Percentiles rank a stretch among this genome's conserved stretches.
Conservation (phyloP, 2,888 invertebrate genomes). For the Aethes cnicana region DNA sequence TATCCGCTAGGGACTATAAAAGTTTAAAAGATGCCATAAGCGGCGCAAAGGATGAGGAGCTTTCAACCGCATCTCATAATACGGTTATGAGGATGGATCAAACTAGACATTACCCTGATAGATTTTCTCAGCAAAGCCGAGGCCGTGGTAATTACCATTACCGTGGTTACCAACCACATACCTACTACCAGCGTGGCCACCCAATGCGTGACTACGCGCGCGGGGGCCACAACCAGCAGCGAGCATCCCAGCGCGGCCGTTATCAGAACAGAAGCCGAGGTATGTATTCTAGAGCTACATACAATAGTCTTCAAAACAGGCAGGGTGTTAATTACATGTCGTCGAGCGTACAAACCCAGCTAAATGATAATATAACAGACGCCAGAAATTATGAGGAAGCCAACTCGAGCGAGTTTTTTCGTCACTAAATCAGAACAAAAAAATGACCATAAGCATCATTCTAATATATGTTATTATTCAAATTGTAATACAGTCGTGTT, state of each 20-base stretch:
- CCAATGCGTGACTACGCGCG: neutral
- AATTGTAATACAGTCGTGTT: neutral
- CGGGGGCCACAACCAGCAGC: neutral
- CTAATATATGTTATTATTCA: neutral
- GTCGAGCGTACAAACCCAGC: neutral
- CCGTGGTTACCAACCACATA: neutral
- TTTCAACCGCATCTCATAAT: neutral
- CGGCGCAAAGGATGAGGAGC: neutral
- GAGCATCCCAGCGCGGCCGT: neutral
- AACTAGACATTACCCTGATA: neutral
- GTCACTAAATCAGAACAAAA: neutral
- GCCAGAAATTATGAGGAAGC: neutral
- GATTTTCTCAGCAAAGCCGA: neutral
- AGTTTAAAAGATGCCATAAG: neutral
- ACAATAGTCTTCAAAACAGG: neutral
- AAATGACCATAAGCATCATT: neutral
- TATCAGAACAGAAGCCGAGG: neutral
- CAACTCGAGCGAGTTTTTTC: neutral
- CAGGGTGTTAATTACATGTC: neutral
- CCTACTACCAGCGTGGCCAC: neutral
- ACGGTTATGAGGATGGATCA: neutral
- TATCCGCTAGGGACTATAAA: too few relatives aligned
- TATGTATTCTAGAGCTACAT: neutral
- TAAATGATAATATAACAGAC: neutral
- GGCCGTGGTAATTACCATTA: neutral